Evolutionary conservation across 2,113 vertebrate species (phyloP).

Genomic region (Proteles cristata): DNA sequence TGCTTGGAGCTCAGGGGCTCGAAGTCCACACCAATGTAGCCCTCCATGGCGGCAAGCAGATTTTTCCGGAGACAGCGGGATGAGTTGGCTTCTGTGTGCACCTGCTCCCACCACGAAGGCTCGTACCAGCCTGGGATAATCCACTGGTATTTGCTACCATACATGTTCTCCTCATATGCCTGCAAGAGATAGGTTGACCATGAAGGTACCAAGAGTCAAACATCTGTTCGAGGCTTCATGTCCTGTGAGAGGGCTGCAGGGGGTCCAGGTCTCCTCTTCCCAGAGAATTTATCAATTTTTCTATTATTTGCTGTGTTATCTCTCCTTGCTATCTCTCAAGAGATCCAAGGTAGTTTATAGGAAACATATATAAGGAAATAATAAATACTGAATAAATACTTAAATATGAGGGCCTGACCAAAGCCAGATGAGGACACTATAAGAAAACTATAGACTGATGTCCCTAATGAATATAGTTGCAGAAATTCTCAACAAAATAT

Average conservation of each 20-base stretch:
- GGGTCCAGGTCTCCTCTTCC: not conserved
- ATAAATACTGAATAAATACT: not conserved
- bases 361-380: not conserved
- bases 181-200: slow-evolving; percentile 75
- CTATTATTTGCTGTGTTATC: not conserved
- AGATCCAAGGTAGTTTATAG: not conserved
- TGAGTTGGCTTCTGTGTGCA: slow-evolving; percentile 88
- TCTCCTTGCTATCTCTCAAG: not conserved
- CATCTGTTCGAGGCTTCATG: not conserved
- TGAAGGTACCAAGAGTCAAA: not conserved
- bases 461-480: not conserved
- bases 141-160: slow-evolving; percentile 99
- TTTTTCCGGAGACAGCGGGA: slow-evolving; percentile 95
- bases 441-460: not conserved
- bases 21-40: slow-evolving; percentile 98
- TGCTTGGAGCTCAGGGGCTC: slow-evolving; percentile 97
- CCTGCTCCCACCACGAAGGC: slow-evolving; percentile 98
- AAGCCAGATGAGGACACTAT: not conserved
- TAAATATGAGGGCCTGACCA: not conserved
- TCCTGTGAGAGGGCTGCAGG: not conserved
- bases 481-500: not conserved
- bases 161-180: slow-evolving; percentile 98
- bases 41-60: slow-evolving; percentile 97
- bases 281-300: not conserved
- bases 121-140: slow-evolving; percentile 99